These are phyloP conservation scores for Thalassarche chlororhynchos DNA, from an alignment of 2,113 vertebrate species.

Conservation along the genomic window DNA sequence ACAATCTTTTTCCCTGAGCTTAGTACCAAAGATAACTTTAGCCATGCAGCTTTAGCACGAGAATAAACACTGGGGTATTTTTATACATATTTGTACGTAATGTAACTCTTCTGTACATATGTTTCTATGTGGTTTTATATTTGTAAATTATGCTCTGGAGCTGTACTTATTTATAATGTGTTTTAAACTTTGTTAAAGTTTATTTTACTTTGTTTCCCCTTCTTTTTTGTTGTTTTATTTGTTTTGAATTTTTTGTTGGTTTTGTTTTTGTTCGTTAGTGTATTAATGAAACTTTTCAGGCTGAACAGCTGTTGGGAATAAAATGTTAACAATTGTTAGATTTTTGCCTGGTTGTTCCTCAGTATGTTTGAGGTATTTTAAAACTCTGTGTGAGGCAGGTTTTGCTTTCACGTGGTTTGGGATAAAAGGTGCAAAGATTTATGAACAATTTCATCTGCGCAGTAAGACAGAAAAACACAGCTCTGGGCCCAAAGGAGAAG, in stretches of 20 bases:
- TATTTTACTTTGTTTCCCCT: constrained; percentile 14
- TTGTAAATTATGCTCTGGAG: constrained; percentile 77
- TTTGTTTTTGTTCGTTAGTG: constrained; percentile 31
- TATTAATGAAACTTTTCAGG: constrained; percentile 50
- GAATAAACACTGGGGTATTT: constrained; percentile 54
- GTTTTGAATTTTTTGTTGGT: constrained; percentile 11
- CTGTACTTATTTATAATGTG: constrained; percentile 82
- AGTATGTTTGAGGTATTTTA: background rate
- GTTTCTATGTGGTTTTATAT: constrained; percentile 76
- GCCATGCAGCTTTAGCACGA: constrained; percentile 58
- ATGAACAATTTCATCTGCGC: background rate
- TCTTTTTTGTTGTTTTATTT: background rate
- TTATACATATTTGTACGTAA: constrained; percentile 68
- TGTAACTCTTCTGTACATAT: constrained; percentile 73
- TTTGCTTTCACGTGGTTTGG: background rate
- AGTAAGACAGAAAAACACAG: background rate
- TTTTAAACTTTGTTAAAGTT: constrained; percentile 56
- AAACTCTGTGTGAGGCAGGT: background rate
- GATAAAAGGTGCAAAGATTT: background rate
- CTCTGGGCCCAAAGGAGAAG: background rate
- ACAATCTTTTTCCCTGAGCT: constrained; percentile 19
- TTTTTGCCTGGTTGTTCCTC: constrained; percentile 38
- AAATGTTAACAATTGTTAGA: constrained; percentile 56
- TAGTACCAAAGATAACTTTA: constrained; percentile 70
- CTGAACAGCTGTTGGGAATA: constrained; percentile 62